Evolutionary conservation across 2,113 vertebrate genomes (phyloP), one percentile per base, ranked within the genome.

Genomic region (Nothobranchius kuhntae): DNA sequence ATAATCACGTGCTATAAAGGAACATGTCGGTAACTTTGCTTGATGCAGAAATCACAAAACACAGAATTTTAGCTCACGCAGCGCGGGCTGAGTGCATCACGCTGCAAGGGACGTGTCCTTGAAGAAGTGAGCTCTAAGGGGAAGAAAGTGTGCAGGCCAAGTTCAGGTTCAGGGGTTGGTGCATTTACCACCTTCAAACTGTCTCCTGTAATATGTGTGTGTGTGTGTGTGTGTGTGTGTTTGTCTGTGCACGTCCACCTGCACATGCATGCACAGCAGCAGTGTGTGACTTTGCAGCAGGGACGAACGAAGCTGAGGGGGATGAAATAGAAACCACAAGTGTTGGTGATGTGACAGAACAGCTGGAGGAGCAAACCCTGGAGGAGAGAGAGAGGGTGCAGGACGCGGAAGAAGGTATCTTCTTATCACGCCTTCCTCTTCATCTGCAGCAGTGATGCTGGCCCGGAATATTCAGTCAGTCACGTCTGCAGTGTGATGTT

Each of bases 341-440:
- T 77, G 80, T 93, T 71, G 92, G 93, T 83, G 95, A 96, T 67
- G 89, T 95, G 90, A 89, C 90, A 64, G 95, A 93, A 89, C 95
- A 96, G 46, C 82, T 98, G 92, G 95, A 98, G 89, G 94, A 91
- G 75, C 96, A 96, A 84, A 87, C 88, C 5, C 85, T 98, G 84
- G 95, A 97, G 65, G 95, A 96, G 76, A 96, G 93, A 62, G 96
- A 96, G 65, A 95, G 90, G 84, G 94, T 96, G 61, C 96, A 98
- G 24, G 95, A 98, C 36, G 95, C 81, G 58, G 91, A 98, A 69
- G 96, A 98, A 91, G 97, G 96, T 94, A 91, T 91, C 53, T 77
- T 57, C 46, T 79, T 42, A 61, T 36, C 50, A 35, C 12, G n/a
- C 12, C 61, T 36, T 17, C 53, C 58, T 71, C 68, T 47, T 64